Evolutionary conservation across 37 sponge, comb jelly and placozoan species (phyloP).

Genomic region (Spongia lamella): DNA sequence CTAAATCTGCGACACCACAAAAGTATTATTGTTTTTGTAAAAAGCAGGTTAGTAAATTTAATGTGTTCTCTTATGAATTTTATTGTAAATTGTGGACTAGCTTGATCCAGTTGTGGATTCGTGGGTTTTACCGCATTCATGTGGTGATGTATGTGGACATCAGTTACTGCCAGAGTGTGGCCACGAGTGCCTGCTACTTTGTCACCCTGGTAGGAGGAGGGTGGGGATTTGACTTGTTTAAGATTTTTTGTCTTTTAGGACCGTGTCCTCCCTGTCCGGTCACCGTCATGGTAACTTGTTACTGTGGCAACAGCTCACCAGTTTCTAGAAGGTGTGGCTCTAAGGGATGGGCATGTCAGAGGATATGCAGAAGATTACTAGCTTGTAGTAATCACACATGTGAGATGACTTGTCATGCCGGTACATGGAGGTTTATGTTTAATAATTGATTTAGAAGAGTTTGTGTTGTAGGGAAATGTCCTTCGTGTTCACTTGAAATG

Average conservation of each 20-base stretch:
- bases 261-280: slow-evolving; percentile 96
- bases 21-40: slow-evolving; percentile 83
- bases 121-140: slow-evolving; percentile 92
- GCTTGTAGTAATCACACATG: slow-evolving; percentile 79
- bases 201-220: slow-evolving; percentile 81
- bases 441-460: not conserved
- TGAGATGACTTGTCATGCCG: slow-evolving; percentile 76
- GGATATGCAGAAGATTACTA: slow-evolving; percentile 63
- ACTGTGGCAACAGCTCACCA: slow-evolving; percentile 64
- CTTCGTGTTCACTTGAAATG: slow-evolving; percentile 46
- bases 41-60: slow-evolving; percentile 53
- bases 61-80: not conserved
- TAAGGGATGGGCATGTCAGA: slow-evolving; percentile 84
- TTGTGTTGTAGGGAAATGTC: slow-evolving; percentile 61
- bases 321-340: slow-evolving; percentile 74
- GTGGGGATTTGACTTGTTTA: slow-evolving; percentile 4
- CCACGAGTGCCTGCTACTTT: slow-evolving; percentile 83
- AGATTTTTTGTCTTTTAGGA: slow-evolving; percentile 57
- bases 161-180: slow-evolving; percentile 78
- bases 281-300: slow-evolving; percentile 61
- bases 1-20: slow-evolving; percentile 40
- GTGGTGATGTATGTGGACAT: slow-evolving; percentile 87
- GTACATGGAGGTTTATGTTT: slow-evolving; percentile 9
- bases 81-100: slow-evolving; percentile 16
- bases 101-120: slow-evolving; percentile 79